Base-by-base conservation (phyloP, 2,888 invertebrate species). In the Autographa pulchrina region DNA sequence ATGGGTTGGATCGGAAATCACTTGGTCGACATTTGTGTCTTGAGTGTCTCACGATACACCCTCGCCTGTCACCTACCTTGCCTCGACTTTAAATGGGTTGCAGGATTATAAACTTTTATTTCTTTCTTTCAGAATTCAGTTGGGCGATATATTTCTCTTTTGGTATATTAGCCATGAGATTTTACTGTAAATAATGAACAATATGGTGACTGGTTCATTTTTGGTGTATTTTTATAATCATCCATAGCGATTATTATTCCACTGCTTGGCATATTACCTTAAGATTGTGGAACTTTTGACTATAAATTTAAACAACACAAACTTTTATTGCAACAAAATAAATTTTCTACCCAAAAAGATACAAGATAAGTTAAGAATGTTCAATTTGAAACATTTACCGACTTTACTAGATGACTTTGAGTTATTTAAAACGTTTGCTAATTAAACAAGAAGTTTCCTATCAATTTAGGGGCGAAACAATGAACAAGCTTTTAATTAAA, bases 401-500 rank as follows among this genome's bases (percentile, higher is more conserved):
- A 81, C 75, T 85, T 77, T 72, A 79, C 75, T 65, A 78, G 84
- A 88, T 88, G 88, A 89, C 88, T 88, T 80, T 78, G 75, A 88
- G 88, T 83, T 88, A 89, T 90, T 89, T 85, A 82, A 87, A 89
- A 84, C 83, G 83, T 86, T 86, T 75, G 67, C 83, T 89, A 90
- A 90, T 90, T 89, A 90, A 89, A 85, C 82, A 80, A 82, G 71
- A 85, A 88, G 76, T 86, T 87, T 79, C 68, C 73, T 82, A 82
- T 84, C 83, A 82, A 81, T 82, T 84, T 74, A 62, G 80, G 75
- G 74, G 71, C 68, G 80, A 80, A 86, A 87, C 87, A 88, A 86
- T 82, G 89, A 85, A 82, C 84, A 91, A 89, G 86, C 91, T 92
- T 88, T 87, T 90, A 92, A 91, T 92, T 91, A 90, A 92, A 89